Percentiles rank a stretch among this genome's conserved stretches.
phyloP scores from a whole-genome alignment of 2,797 vertebrate species.

The Crenichthys baileyi region DNA sequence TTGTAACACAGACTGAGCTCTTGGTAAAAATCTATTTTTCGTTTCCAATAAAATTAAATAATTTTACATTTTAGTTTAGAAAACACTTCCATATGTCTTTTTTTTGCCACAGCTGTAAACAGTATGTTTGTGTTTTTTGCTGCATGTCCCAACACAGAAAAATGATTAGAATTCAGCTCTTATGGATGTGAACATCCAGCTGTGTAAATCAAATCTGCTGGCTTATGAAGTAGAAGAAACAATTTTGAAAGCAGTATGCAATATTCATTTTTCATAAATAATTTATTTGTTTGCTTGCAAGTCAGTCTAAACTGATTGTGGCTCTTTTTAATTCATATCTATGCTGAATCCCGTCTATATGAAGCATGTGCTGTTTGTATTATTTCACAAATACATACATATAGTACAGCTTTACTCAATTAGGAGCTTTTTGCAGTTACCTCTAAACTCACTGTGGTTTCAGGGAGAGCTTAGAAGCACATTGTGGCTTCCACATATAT shows the following conservation, averaged over 20 bases:
- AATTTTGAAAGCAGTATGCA: slow-evolving; percentile 77
- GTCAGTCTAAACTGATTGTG: slow-evolving; percentile 73
- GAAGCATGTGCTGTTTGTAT: slow-evolving; percentile 65
- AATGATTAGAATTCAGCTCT: slow-evolving; percentile 67
- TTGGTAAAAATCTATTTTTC: neutral
- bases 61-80: too few relatives aligned
- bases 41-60: neutral
- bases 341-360: slow-evolving; percentile 48
- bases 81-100: neutral
- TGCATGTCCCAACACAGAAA: slow-evolving; percentile 27
- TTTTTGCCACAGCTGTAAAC: slow-evolving; percentile 21
- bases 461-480: slow-evolving; percentile 46
- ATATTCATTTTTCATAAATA: slow-evolving; percentile 81
- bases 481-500: slow-evolving; percentile 52
- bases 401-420: slow-evolving; percentile 58
- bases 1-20: slow-evolving; percentile 21
- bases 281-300: slow-evolving; percentile 76
- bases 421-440: slow-evolving; percentile 48
- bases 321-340: slow-evolving; percentile 71
- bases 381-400: slow-evolving; percentile 49
- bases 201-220: slow-evolving; percentile 74
- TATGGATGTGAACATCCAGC: slow-evolving; percentile 58
- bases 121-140: slow-evolving; percentile 13
- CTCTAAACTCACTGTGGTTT: slow-evolving; percentile 36
- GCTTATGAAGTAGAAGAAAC: slow-evolving; percentile 70